phyloP scores from a whole-genome alignment of 2,113 vertebrate genomes.

The Eupsittula cactorum region DNA sequence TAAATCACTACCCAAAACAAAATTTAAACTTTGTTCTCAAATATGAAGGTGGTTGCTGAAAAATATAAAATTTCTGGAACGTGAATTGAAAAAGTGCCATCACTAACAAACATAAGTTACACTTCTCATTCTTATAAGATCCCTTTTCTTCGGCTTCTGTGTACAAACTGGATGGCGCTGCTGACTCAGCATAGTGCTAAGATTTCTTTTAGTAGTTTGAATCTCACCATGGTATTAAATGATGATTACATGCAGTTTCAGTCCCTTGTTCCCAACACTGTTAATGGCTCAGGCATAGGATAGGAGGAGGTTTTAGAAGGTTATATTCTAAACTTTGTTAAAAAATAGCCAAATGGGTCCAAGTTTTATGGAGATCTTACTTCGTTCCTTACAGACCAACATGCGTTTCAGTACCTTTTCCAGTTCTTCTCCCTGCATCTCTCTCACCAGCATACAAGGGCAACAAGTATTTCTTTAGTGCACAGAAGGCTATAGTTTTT shows the following conservation, averaged over 20 bases:
- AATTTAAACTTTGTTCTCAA: background rate
- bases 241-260: background rate
- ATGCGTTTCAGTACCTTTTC: background rate
- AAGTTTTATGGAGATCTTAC: background rate
- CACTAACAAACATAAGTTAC: background rate
- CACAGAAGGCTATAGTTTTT: background rate
- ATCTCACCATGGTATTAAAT: background rate
- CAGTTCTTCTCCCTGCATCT: background rate
- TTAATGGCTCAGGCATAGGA: background rate
- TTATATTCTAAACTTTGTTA: background rate
- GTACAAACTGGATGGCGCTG: background rate
- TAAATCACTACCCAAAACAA: background rate
- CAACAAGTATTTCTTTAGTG: background rate
- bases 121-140: background rate
- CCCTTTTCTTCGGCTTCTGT: background rate
- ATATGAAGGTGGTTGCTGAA: background rate
- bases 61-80: background rate
- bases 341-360: background rate
- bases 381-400: background rate
- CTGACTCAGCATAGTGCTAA: background rate
- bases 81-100: background rate
- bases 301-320: background rate
- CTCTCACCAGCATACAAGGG: background rate
- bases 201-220: background rate
- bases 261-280: background rate